These are phyloP conservation scores for Daptonema setosum DNA, from an alignment of 2,888 invertebrate species.

Conservation along the genomic window DNA sequence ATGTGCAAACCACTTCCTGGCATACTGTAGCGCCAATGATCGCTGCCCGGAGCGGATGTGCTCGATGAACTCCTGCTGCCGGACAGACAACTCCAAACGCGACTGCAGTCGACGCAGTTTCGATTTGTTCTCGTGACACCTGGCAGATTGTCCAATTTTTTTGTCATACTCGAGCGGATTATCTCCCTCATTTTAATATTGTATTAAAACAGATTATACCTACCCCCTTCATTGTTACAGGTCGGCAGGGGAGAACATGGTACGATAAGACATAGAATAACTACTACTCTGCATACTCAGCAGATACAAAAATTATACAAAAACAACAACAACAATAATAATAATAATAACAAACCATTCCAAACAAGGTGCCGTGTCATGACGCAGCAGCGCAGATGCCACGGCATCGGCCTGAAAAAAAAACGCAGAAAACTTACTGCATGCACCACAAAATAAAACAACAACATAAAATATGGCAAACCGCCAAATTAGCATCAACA, in stretches of 20 bases:
- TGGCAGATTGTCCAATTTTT: slow-evolving; percentile 10
- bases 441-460: no score
- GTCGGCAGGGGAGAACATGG: no score
- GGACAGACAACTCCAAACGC: slow-evolving; percentile 76
- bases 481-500: no score
- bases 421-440: no score
- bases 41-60: slow-evolving; percentile 53
- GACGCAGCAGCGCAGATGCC: not conserved
- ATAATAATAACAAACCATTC: not conserved
- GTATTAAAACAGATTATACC: no score
- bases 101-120: slow-evolving; percentile 37
- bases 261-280: no score
- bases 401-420: not conserved
- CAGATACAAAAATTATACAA: no score
- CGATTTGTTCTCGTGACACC: slow-evolving; percentile 34
- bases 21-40: slow-evolving; percentile 71
- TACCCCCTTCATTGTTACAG: no score
- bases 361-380: not conserved
- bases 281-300: no score
- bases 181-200: not conserved
- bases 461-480: no score
- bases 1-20: slow-evolving; percentile 64
- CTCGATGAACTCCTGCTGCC: slow-evolving; percentile 51
- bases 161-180: not conserved
- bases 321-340: no score